These are phyloP conservation scores for Trilocha varians DNA, from an alignment of 2,888 invertebrate genomes.

Conservation along the genomic window DNA sequence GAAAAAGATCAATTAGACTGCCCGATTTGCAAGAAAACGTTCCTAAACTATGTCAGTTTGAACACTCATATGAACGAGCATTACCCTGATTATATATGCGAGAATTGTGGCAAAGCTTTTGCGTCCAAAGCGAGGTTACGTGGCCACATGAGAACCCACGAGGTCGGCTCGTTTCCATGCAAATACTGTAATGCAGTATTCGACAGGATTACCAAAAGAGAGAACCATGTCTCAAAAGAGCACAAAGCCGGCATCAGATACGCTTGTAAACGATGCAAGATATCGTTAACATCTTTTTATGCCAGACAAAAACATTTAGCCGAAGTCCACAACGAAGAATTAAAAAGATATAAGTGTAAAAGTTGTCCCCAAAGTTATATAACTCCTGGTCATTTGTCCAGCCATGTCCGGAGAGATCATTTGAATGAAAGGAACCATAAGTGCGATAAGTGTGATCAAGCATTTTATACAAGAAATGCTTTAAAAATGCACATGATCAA, in stretches of 20 bases:
- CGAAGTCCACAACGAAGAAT: slow-evolving; percentile 57
- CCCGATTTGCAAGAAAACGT: slow-evolving; percentile 53
- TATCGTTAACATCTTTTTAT: slow-evolving; percentile 55
- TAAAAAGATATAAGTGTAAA: slow-evolving; percentile 62
- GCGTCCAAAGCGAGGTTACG: slow-evolving; percentile 62
- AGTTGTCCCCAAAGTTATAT: slow-evolving; percentile 63
- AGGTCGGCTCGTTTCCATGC: slow-evolving; percentile 59
- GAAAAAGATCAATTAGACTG: slow-evolving; percentile 63
- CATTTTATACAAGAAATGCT: slow-evolving; percentile 69
- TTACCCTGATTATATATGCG: slow-evolving; percentile 65
- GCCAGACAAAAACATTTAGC: slow-evolving; percentile 60
- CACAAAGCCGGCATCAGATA: slow-evolving; percentile 58
- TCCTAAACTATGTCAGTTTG: slow-evolving; percentile 53
- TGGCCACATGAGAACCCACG: slow-evolving; percentile 69
- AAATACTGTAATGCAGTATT: slow-evolving; percentile 50
- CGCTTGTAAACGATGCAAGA: slow-evolving; percentile 55
- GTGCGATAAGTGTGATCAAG: slow-evolving; percentile 66
- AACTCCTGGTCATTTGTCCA: slow-evolving; percentile 58
- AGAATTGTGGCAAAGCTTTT: slow-evolving; percentile 68
- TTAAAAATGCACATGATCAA: slow-evolving; percentile 73
- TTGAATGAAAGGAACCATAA: slow-evolving; percentile 61
- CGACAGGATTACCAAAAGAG: slow-evolving; percentile 55
- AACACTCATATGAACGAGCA: slow-evolving; percentile 70
- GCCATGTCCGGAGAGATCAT: slow-evolving; percentile 58
- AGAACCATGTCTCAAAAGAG: slow-evolving; percentile 61